Evolutionary conservation across 1,140 invertebrate genomes (phyloP), one percentile per base, ranked within the genome.

Genomic region (Drosophila kepulauana): DNA sequence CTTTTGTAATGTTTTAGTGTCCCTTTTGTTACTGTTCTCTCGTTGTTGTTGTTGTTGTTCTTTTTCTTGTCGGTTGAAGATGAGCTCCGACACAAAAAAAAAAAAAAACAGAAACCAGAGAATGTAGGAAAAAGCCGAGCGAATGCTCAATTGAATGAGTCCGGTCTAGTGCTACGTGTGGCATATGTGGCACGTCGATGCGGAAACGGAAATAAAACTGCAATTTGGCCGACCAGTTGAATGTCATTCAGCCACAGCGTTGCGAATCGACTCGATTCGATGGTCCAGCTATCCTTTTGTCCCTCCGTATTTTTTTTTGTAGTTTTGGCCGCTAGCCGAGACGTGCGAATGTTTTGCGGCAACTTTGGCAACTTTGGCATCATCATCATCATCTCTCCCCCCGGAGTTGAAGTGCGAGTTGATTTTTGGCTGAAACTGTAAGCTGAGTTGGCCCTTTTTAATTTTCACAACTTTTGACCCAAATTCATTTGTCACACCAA

Each of bases 401-500:
- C 30, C 11, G 30, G 10, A 64, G 58, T 28, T 51, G 49, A 35
- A 62, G 43, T 45, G 30, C 30, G 30, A 33, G 30, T 33, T 33
- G 6, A 38, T 8, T 38, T 38, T 25, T 25, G 20, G 20, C 20
- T 25, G 7, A 38, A 38, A 8, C 8, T 38, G n/a, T 54, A 3
- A 30, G 41, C 20, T 58, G 56, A 13, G 41, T 13, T 28, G 41
- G 38, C 57, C 41, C 57, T 59, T 59, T 86, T 71, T 87, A 88
- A 87, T 87, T 87, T 87, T 68, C 80, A 82, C 82, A 88, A 88
- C 82, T 87, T 82, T 80, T 88, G 82, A 87, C 82, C 82, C 82
- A 88, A 87, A 87, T 87, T 87, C 84, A 87, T 87, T 88, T 87
- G 82, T 88, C 79, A 87, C 77, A 77, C 61, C 70, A 81, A 8